Conservation (phyloP, 2,113 vertebrate species). For the Melanostigma gelatinosum region DNA sequence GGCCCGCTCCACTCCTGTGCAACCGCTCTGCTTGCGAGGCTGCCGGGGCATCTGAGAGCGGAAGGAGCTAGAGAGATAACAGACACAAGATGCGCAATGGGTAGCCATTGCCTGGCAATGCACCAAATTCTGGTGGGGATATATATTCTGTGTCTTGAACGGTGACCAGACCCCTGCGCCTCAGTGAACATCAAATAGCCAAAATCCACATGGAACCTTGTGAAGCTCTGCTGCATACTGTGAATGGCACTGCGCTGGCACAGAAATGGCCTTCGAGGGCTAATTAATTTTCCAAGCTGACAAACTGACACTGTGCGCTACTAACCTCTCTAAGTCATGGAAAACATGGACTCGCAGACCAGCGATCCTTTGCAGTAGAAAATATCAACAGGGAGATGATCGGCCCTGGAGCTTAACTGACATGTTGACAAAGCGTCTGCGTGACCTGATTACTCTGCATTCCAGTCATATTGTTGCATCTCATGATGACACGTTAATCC, state of each 20-base stretch:
- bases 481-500: not conserved
- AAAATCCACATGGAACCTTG: constrained; percentile 44
- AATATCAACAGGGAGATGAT: constrained; percentile 21
- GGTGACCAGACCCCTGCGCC: constrained; percentile 31
- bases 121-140: constrained; percentile 4
- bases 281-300: constrained; percentile 73
- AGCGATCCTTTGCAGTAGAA: not conserved
- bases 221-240: constrained; percentile 7
- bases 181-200: constrained; percentile 34
- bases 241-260: constrained; percentile 51
- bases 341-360: constrained; percentile 11
- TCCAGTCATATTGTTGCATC: not conserved
- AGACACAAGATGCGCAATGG: constrained; percentile 23
- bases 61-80: not conserved
- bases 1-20: constrained; percentile 41
- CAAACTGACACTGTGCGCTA: constrained; percentile 48
- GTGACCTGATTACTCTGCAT: not conserved
- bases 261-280: constrained; percentile 62
- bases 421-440: not conserved
- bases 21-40: constrained; percentile 47
- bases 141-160: constrained; percentile 30
- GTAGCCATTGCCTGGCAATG: constrained; percentile 18
- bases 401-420: not conserved
- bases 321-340: constrained; percentile 50
- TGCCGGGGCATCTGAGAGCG: constrained; percentile 54